phyloP scores from a whole-genome alignment of 2,113 vertebrate genomes.

The Apistogramma diplotaenia region DNA sequence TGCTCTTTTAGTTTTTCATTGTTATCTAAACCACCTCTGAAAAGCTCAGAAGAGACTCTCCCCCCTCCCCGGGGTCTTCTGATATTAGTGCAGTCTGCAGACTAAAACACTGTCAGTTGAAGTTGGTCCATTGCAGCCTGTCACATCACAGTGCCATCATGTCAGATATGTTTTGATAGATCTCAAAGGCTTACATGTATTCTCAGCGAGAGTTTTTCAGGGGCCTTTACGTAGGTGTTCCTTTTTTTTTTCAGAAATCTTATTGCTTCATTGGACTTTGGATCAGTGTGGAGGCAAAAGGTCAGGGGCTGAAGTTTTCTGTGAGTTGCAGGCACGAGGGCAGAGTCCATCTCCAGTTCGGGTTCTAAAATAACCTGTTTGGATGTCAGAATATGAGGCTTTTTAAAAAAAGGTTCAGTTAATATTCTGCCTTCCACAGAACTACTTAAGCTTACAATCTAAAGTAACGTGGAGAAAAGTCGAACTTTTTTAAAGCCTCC shows the following conservation, averaged over 20 bases:
- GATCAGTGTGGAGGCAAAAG: slow-evolving; percentile 55
- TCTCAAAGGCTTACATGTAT: slow-evolving; percentile 22
- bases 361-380: slow-evolving; percentile 42
- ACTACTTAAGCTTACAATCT: slow-evolving; percentile 1
- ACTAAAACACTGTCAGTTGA: background rate
- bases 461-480: slow-evolving; percentile 27
- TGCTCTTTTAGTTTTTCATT: background rate
- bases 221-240: slow-evolving; percentile 46
- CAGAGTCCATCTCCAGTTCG: slow-evolving; percentile 55
- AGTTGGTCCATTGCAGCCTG: slow-evolving; percentile 26
- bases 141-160: slow-evolving; percentile 37
- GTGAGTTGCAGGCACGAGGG: slow-evolving; percentile 41
- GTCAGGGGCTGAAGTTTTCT: slow-evolving; percentile 58
- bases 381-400: slow-evolving; percentile 23
- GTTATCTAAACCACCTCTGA: background rate
- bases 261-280: slow-evolving; percentile 67
- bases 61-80: background rate
- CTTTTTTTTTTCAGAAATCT: slow-evolving; percentile 50
- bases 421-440: background rate
- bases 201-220: slow-evolving; percentile 9
- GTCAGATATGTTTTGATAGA: slow-evolving; percentile 32
- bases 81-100: background rate
- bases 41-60: background rate
- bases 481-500: slow-evolving; percentile 54
- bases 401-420: background rate